Base-by-base conservation (phyloP, 1,140 invertebrate genomes). In the Drosophila watanabei region DNA sequence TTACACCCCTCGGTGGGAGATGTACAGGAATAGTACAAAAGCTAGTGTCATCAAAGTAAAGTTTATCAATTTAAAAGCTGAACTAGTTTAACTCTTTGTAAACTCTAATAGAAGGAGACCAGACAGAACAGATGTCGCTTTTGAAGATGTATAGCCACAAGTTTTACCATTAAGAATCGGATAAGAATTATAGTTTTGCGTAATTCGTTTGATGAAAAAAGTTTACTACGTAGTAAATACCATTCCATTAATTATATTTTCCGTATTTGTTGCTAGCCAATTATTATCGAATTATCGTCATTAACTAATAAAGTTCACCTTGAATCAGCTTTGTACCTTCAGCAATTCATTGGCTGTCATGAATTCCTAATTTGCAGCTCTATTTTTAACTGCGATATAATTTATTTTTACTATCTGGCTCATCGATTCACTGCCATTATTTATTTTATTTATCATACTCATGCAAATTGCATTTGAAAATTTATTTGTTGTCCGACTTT, bases 61-160 rank as follows among this genome's bases (percentile, higher is more conserved):
- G 39, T 73, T 73, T 73, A 41, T 58, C 41, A 58, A 71, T 46
- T 58, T 72, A 70, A 70, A 66, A 35, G 66, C 68, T 33, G 18
- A 58, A 56, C 43, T 59, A 72, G 66, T 60, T 73, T 20, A 33
- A 46, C 58, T 69, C n/a, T 59, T 24, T 43, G 52, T 24, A 20
- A 49, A 72, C 28, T 51, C 10, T 65, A 20, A 66, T n/a, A n/a
- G 9, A 65, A 65, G 56, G 13, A 59, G 14, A 63, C 35, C 5
- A 57, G 33, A 20, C 7, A 24, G 20, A 56, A 11, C 54, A 56
- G 54, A 56, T 56, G 35, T 56, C 20, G 14, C 14, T 5, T 56
- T 56, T 37, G 52, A 56, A 56, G 33, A 56, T 56, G 52, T 16
- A 56, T 37, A 2, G 18, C 33, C 52, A 37, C 52, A 37, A 37